A percentile compares a stretch with the other conserved stretches of the same genome.
These are phyloP conservation scores for Achlya flavicornis DNA, from an alignment of 2,888 invertebrate genomes.

Conservation along the genomic window DNA sequence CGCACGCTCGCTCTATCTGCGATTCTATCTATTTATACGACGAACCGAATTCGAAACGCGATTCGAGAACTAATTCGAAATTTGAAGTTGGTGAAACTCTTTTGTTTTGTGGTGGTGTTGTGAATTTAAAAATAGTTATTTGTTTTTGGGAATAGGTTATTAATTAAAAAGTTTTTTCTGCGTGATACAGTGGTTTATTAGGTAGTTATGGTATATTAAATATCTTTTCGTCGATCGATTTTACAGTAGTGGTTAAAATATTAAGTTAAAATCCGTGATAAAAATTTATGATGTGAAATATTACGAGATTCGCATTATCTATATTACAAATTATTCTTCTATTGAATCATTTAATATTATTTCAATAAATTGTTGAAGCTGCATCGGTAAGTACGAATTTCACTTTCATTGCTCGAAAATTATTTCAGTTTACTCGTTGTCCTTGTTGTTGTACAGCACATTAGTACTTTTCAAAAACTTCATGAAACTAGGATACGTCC, in stretches of 20 bases:
- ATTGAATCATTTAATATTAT: too few relatives aligned
- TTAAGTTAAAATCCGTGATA: too few relatives aligned
- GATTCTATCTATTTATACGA: background rate
- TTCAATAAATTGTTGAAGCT: too few relatives aligned
- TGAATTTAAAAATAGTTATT: background rate
- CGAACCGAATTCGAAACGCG: background rate
- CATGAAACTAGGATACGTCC: too few relatives aligned
- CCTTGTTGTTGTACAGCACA: too few relatives aligned
- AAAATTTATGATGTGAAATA: background rate
- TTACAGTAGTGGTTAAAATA: too few relatives aligned
- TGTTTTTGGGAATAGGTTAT: background rate
- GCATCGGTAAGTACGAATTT: too few relatives aligned
- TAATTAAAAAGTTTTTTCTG: background rate
- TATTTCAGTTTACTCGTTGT: too few relatives aligned
- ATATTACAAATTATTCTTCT: too few relatives aligned
- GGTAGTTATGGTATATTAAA: too few relatives aligned
- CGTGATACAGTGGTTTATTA: background rate
- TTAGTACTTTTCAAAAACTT: too few relatives aligned
- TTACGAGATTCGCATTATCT: background rate
- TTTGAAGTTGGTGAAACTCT: background rate
- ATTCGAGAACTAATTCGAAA: slow-evolving; percentile 2
- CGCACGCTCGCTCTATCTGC: slow-evolving; percentile 37
- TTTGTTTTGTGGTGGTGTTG: background rate
- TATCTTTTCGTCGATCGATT: background rate
- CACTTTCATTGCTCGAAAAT: too few relatives aligned